phyloP scores from a whole-genome alignment of 2,888 invertebrate species.

The Lasioglossum morio region DNA sequence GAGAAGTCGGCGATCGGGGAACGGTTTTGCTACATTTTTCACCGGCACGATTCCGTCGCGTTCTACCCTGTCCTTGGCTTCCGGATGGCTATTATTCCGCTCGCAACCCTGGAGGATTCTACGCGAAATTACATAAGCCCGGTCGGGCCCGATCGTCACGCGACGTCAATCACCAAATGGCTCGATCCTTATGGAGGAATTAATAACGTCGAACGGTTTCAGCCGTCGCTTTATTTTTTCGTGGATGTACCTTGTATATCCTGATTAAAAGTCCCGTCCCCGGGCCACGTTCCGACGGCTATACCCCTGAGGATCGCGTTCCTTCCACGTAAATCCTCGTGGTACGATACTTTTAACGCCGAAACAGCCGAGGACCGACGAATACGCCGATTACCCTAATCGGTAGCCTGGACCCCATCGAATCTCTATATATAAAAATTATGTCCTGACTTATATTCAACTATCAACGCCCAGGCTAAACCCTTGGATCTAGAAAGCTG shows the following conservation, averaged over 20 bases:
- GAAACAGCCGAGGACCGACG: background rate
- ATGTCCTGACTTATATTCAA: too few relatives aligned
- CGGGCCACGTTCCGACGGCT: slow-evolving; percentile 15
- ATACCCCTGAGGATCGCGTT: slow-evolving; percentile 66
- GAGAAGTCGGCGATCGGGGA: background rate
- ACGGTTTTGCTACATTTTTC: slow-evolving; percentile 1
- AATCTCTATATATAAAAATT: too few relatives aligned
- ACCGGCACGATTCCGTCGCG: background rate
- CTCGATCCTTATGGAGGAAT: slow-evolving; percentile 63
- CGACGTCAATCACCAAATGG: slow-evolving; percentile 78
- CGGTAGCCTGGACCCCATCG: background rate
- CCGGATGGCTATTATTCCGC: slow-evolving; percentile 47
- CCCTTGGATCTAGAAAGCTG: too few relatives aligned
- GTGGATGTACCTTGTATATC: slow-evolving; percentile 37
- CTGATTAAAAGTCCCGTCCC: slow-evolving; percentile 2
- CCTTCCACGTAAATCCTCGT: slow-evolving; percentile 30
- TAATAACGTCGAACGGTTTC: slow-evolving; percentile 58
- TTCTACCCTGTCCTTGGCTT: slow-evolving; percentile 47
- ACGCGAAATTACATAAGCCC: slow-evolving; percentile 66
- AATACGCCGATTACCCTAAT: background rate
- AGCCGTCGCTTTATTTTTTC: slow-evolving; percentile 13
- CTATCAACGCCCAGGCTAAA: too few relatives aligned
- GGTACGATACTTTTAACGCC: background rate
- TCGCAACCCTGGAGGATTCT: slow-evolving; percentile 59
- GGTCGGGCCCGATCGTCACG: slow-evolving; percentile 66